These are phyloP conservation scores for Poecilia latipinna DNA, from an alignment of 2,113 vertebrate species.

Conservation along the genomic window DNA sequence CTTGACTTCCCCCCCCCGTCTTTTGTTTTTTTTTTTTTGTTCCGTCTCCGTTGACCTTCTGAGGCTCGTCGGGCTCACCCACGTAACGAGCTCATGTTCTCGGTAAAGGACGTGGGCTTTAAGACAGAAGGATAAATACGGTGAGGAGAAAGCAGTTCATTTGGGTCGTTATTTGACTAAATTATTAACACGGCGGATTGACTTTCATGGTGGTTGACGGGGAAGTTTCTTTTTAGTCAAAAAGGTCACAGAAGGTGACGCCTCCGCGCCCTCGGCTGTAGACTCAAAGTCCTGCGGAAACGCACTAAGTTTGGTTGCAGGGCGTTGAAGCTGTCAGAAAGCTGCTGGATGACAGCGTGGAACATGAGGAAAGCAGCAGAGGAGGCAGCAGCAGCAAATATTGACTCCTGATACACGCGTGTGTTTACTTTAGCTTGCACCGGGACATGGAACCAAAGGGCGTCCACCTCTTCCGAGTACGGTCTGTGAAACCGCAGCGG, in stretches of 20 bases:
- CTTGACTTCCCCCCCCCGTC: neutral
- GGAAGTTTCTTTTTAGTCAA: constrained; percentile 17
- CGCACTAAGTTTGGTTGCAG: constrained; percentile 19
- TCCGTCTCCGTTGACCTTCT: constrained; percentile 38
- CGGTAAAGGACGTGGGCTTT: neutral
- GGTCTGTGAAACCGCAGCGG: constrained; percentile 7
- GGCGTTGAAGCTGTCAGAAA: constrained; percentile 32
- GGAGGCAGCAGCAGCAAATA: constrained; percentile 43
- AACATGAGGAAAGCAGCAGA: constrained; percentile 1
- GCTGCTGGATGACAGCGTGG: constrained; percentile 5
- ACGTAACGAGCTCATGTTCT: neutral
- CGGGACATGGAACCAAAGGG: neutral
- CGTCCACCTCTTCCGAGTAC: neutral
- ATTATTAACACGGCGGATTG: constrained; percentile 24
- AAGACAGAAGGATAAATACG: neutral
- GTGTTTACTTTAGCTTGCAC: constrained; percentile 41
- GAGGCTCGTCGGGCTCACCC: neutral
- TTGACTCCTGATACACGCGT: constrained; percentile 44
- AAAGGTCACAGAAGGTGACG: neutral
- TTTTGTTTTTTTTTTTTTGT: neutral
- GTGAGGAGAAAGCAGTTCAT: constrained; percentile 1
- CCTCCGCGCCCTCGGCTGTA: constrained; percentile 21
- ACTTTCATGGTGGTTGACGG: constrained; percentile 43
- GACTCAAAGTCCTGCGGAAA: constrained; percentile 24
- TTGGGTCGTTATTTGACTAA: constrained; percentile 1